Evolutionary conservation across 2,888 invertebrate genomes (phyloP).

Genomic region (Philaethria dido): DNA sequence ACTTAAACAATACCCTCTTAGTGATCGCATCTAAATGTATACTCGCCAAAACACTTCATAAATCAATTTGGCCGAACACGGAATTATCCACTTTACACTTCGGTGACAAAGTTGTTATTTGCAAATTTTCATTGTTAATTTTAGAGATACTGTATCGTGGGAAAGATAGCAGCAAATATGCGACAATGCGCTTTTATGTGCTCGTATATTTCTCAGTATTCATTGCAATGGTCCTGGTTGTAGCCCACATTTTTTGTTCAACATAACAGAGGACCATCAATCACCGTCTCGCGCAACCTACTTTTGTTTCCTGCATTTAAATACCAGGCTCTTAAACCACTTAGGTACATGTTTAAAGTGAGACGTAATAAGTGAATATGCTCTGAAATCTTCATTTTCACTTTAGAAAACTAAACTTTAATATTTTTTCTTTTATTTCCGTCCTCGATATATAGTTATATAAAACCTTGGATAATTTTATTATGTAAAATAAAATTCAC

Average conservation of each 20-base stretch:
- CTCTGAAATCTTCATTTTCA: not conserved
- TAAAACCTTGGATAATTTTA: not conserved
- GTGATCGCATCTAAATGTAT: constrained; percentile 37
- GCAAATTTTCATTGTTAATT: constrained; percentile 35
- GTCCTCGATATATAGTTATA: not conserved
- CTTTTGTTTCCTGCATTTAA: constrained; percentile 39
- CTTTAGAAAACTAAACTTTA: not conserved
- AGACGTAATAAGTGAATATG: constrained; percentile 29
- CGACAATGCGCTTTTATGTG: constrained; percentile 71
- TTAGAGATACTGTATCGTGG: constrained; percentile 57
- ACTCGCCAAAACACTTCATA: constrained; percentile 34
- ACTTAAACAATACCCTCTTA: constrained; percentile 37
- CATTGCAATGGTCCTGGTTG: constrained; percentile 38
- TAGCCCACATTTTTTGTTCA: constrained; percentile 40
- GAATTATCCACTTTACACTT: constrained; percentile 27
- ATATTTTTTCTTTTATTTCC: not conserved
- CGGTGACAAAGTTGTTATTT: constrained; percentile 26
- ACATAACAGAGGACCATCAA: constrained; percentile 39
- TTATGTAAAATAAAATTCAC: not conserved
- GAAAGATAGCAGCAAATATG: constrained; percentile 68
- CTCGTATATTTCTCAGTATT: constrained; percentile 50
- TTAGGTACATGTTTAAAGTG: constrained; percentile 3
- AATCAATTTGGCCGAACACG: constrained; percentile 14
- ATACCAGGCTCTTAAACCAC: constrained; percentile 17
- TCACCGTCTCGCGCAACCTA: constrained; percentile 39